Evolutionary conservation across 2,888 invertebrate species (phyloP).

Genomic region (Rutpela maculata): DNA sequence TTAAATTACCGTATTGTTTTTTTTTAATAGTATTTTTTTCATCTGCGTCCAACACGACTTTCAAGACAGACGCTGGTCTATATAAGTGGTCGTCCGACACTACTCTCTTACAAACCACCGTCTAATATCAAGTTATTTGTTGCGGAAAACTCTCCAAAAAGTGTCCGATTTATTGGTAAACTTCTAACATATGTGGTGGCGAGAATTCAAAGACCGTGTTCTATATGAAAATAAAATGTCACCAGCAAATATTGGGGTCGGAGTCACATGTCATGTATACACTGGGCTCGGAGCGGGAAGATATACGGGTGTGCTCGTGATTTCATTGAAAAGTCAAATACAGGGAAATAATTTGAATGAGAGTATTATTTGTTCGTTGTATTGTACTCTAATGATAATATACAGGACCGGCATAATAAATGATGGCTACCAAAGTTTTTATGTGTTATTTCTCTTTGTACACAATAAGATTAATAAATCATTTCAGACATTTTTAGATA

Average conservation of each 20-base stretch:
- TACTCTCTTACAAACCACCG: conserved; percentile 20
- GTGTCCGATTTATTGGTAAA: conserved; percentile 48
- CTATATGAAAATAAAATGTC: conserved; percentile 51
- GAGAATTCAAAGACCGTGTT: conserved; percentile 46
- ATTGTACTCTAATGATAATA: conserved; percentile 21
- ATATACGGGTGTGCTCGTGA: conserved; percentile 41
- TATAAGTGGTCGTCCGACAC: conserved; percentile 15
- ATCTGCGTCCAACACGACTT: neutral
- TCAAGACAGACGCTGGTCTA: conserved; percentile 23
- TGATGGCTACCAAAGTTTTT: conserved; percentile 10
- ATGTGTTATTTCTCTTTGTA: conserved; percentile 13
- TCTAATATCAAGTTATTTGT: conserved; percentile 45
- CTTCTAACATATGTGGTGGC: conserved; percentile 49
- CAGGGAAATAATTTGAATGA: conserved; percentile 49
- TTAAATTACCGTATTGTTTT: no score
- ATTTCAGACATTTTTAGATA: conserved; percentile 7
- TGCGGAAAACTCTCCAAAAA: conserved; percentile 43
- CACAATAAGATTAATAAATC: conserved; percentile 25
- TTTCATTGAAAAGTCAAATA: conserved; percentile 53
- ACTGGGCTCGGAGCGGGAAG: conserved; percentile 14
- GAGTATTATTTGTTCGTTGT: conserved; percentile 15
- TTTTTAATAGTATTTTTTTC: no score
- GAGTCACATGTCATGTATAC: conserved; percentile 38
- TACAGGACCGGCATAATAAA: conserved; percentile 18
- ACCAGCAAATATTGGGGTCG: conserved; percentile 47